phyloP scores from a whole-genome alignment of 2,113 vertebrate species.

The Beaufortia kweichowensis region DNA sequence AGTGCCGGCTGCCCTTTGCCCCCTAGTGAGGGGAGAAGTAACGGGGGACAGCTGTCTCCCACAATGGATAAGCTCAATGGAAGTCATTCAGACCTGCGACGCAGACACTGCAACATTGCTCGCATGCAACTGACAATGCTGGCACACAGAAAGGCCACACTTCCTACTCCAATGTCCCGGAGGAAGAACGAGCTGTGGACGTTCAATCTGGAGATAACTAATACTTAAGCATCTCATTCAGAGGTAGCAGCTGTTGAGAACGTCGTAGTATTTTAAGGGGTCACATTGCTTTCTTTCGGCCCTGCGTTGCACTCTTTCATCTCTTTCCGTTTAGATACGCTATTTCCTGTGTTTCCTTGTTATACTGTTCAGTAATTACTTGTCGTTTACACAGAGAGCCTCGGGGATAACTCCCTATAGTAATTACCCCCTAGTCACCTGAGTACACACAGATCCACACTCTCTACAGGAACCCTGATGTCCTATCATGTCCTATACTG shows the following conservation, averaged over 20 bases:
- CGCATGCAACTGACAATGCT: slow-evolving; percentile 63
- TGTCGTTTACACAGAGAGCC: slow-evolving; percentile 28
- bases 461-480: neutral
- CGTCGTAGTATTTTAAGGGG: neutral
- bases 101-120: slow-evolving; percentile 57
- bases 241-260: slow-evolving; percentile 23
- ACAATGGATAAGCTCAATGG: slow-evolving; percentile 75
- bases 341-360: slow-evolving; percentile 41
- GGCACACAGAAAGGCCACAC: slow-evolving; percentile 53
- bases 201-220: slow-evolving; percentile 38
- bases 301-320: neutral
- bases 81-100: slow-evolving; percentile 69
- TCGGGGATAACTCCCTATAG: slow-evolving; percentile 12
- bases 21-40: slow-evolving; percentile 68
- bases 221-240: slow-evolving; percentile 37
- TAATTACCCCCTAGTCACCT: slow-evolving; percentile 40
- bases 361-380: slow-evolving; percentile 37
- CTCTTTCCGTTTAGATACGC: slow-evolving; percentile 3
- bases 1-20: slow-evolving; percentile 70
- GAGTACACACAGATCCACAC: slow-evolving; percentile 25
- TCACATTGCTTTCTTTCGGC: neutral
- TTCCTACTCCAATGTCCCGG: slow-evolving; percentile 33
- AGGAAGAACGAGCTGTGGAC: slow-evolving; percentile 28
- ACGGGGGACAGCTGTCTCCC: slow-evolving; percentile 77
- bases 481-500: slow-evolving; percentile 1